A percentile compares a stretch with the other conserved stretches of the same genome.
These are phyloP conservation scores for Epicauta chinensis DNA, from an alignment of 1,140 invertebrate genomes.

Conservation along the genomic window DNA sequence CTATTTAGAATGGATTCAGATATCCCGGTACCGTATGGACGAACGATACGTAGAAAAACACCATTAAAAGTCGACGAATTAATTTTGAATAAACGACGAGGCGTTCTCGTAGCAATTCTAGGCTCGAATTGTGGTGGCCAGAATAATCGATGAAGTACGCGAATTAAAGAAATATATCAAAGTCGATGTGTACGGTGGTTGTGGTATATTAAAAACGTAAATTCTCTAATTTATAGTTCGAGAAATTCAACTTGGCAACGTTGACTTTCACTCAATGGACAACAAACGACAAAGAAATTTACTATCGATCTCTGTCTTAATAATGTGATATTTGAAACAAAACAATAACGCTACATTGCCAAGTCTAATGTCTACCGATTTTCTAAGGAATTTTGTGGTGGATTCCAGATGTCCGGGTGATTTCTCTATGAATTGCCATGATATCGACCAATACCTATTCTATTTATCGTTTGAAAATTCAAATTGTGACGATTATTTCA, in stretches of 20 bases:
- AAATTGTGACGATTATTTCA: constrained; percentile 63
- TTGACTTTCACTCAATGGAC: too few relatives aligned
- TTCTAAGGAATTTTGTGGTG: not conserved
- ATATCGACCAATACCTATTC: constrained; percentile 59
- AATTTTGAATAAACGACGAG: constrained; percentile 30
- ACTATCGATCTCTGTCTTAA: too few relatives aligned
- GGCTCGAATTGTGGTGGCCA: constrained; percentile 55
- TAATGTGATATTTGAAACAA: too few relatives aligned
- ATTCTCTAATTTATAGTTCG: too few relatives aligned
- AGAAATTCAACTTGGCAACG: too few relatives aligned
- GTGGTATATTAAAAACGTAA: constrained; percentile 40
- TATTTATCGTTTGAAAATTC: constrained; percentile 74
- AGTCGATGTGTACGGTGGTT: constrained; percentile 54
- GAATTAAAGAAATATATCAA: constrained; percentile 49
- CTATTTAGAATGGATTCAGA: constrained; percentile 61
- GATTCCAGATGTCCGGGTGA: constrained; percentile 55
- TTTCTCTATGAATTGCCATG: constrained; percentile 50
- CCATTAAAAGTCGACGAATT: constrained; percentile 4
- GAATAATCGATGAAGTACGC: constrained; percentile 51
- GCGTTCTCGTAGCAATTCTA: constrained; percentile 51
- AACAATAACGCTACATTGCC: too few relatives aligned
- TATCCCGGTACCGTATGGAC: constrained; percentile 62
- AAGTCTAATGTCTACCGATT: not conserved
- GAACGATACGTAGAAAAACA: constrained; percentile 44
- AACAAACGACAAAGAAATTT: too few relatives aligned